Conservation (phyloP, 2,888 invertebrate genomes). For the Heliothis peltigera region DNA sequence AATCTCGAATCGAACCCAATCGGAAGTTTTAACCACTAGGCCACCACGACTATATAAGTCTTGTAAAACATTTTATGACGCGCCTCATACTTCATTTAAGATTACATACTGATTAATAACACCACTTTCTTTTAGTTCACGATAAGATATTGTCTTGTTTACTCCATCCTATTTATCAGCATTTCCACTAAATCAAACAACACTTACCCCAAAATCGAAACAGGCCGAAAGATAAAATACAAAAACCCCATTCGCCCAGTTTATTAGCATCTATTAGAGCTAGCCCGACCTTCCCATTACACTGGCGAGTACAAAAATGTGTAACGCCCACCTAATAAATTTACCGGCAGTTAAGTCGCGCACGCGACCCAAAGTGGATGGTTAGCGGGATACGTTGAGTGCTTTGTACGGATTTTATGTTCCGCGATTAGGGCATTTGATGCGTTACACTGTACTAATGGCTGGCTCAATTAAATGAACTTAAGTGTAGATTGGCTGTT, state of each 20-base stretch:
- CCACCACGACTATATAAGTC: too few species aligned
- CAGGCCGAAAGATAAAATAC: slow-evolving; percentile 4
- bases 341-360: slow-evolving; percentile 68
- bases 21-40: too few species aligned
- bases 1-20: too few species aligned
- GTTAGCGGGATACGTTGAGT: slow-evolving; percentile 60
- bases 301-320: slow-evolving; percentile 67
- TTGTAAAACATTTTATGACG: too few species aligned
- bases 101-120: too few species aligned
- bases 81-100: too few species aligned
- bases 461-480: slow-evolving; percentile 56
- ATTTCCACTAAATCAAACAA: slow-evolving; percentile 19
- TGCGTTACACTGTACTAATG: slow-evolving; percentile 52
- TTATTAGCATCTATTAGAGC: slow-evolving; percentile 65
- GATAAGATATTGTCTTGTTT: neutral
- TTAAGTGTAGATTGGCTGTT: slow-evolving; percentile 47
- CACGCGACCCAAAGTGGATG: slow-evolving; percentile 66
- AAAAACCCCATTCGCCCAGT: slow-evolving; percentile 42
- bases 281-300: slow-evolving; percentile 63
- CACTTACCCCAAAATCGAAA: slow-evolving; percentile 14
- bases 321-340: slow-evolving; percentile 73
- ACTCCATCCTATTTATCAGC: neutral
- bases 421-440: slow-evolving; percentile 60
- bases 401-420: slow-evolving; percentile 67
- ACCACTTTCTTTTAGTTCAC: too few species aligned